These are phyloP conservation scores for Drosophila anomelani DNA, from an alignment of 2,888 invertebrate species.

Conservation along the genomic window DNA sequence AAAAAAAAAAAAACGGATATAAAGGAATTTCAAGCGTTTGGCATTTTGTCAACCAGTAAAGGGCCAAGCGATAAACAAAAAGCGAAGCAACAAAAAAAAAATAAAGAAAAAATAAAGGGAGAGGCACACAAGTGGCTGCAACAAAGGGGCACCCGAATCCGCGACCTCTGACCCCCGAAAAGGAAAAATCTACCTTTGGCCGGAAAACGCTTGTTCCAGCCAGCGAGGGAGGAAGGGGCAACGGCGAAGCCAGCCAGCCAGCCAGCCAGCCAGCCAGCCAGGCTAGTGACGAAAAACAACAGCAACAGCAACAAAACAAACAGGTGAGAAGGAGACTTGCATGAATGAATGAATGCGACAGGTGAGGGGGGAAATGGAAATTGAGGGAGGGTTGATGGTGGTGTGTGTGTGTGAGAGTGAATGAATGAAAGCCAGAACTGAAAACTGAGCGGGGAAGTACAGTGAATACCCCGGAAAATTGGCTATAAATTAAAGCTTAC, in stretches of 20 bases:
- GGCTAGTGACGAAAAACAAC: slow-evolving; percentile 51
- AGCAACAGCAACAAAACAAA: slow-evolving; percentile 52
- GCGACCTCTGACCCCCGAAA: slow-evolving; percentile 48
- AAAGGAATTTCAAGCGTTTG: slow-evolving; percentile 60
- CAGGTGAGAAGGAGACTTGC: slow-evolving; percentile 70
- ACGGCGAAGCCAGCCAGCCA: slow-evolving; percentile 25
- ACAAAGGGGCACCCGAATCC: slow-evolving; percentile 53
- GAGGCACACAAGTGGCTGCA: slow-evolving; percentile 72
- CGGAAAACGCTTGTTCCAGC: slow-evolving; percentile 80
- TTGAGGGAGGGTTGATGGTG: slow-evolving; percentile 12
- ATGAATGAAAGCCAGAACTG: slow-evolving; percentile 40
- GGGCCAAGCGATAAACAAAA: slow-evolving; percentile 67
- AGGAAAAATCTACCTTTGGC: slow-evolving; percentile 59
- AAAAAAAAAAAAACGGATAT: slow-evolving; percentile 43
- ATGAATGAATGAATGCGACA: slow-evolving; percentile 53
- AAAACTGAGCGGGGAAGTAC: slow-evolving; percentile 2
- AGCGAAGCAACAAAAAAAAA: slow-evolving; percentile 25
- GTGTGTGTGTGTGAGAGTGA: slow-evolving; percentile 15
- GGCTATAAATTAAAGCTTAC: background rate
- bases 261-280: slow-evolving; percentile 13
- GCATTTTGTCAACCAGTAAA: slow-evolving; percentile 76
- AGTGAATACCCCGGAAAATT: slow-evolving; percentile 2
- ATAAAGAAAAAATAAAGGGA: slow-evolving; percentile 23
- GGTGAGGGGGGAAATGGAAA: slow-evolving; percentile 22
- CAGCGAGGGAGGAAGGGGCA: slow-evolving; percentile 43